Conservation (phyloP, 2,113 vertebrate species). For the Entomyzon cyanotis region DNA sequence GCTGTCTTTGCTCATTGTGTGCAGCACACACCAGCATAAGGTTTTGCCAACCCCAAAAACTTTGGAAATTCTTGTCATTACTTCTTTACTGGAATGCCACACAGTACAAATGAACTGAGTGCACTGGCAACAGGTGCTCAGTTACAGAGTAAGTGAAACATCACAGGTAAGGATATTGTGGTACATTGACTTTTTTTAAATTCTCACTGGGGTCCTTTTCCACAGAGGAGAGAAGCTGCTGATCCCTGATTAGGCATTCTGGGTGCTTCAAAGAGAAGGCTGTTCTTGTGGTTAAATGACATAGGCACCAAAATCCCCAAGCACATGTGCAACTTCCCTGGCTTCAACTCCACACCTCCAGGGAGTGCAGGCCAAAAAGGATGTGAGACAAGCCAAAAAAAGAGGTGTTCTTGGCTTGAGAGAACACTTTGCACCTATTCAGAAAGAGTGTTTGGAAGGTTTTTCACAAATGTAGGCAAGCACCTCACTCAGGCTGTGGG, state of each 20-base stretch:
- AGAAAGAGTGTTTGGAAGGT: constrained; percentile 29
- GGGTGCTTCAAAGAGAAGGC: constrained; percentile 1
- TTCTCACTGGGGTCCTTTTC: neutral
- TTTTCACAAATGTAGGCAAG: constrained; percentile 49
- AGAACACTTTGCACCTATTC: constrained; percentile 47
- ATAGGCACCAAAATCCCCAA: constrained; percentile 43
- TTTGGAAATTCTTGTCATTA: neutral
- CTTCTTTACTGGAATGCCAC: neutral
- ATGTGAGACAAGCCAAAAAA: constrained; percentile 8
- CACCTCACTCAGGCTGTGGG: constrained; percentile 9
- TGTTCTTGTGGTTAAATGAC: constrained; percentile 49
- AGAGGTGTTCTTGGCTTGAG: constrained; percentile 14
- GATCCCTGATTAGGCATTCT: neutral
- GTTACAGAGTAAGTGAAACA: neutral
- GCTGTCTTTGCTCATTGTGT: neutral
- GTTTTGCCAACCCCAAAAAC: neutral
- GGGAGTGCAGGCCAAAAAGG: neutral
- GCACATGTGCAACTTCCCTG: constrained; percentile 35
- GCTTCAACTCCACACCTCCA: constrained; percentile 34
- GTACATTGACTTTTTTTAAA: neutral
- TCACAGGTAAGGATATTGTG: neutral
- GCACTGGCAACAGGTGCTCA: neutral
- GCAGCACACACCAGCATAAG: neutral
- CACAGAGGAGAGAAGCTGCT: neutral
- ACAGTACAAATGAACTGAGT: neutral